Conservation (phyloP, 53 echinoderm and acorn worm genomes). For the Patiria pectinifera region DNA sequence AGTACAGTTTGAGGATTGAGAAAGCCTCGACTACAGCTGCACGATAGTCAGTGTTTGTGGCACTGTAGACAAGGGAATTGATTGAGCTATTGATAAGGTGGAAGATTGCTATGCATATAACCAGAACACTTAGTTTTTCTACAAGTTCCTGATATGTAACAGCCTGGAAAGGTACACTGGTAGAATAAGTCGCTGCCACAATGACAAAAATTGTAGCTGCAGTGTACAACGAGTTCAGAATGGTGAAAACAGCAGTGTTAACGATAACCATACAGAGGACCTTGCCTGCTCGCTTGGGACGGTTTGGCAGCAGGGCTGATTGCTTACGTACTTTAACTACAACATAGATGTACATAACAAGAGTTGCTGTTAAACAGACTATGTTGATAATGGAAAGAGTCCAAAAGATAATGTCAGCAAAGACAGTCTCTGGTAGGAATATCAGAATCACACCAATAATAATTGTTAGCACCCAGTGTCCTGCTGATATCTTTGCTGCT, state of each 20-base stretch:
- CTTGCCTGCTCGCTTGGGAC: background rate
- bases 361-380: background rate
- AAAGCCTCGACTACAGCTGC: background rate
- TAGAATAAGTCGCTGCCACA: background rate
- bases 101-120: background rate
- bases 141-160: background rate
- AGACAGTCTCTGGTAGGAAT: background rate
- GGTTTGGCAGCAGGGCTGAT: background rate
- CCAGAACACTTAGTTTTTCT: background rate
- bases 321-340: background rate
- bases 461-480: background rate
- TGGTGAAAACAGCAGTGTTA: background rate
- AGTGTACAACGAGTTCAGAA: background rate
- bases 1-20: background rate
- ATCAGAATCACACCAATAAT: background rate
- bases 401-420: background rate
- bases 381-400: background rate
- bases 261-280: background rate
- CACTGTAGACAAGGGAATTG: slow-evolving; percentile 2
- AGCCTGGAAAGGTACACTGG: background rate
- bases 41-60: background rate
- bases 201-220: background rate
- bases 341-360: background rate
- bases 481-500: slow-evolving; percentile 13
- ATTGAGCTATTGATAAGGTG: background rate